A percentile compares a stretch with the other conserved stretches of the same genome.
phyloP scores from a whole-genome alignment of 2,113 vertebrate species.

The Tyrannus savana region DNA sequence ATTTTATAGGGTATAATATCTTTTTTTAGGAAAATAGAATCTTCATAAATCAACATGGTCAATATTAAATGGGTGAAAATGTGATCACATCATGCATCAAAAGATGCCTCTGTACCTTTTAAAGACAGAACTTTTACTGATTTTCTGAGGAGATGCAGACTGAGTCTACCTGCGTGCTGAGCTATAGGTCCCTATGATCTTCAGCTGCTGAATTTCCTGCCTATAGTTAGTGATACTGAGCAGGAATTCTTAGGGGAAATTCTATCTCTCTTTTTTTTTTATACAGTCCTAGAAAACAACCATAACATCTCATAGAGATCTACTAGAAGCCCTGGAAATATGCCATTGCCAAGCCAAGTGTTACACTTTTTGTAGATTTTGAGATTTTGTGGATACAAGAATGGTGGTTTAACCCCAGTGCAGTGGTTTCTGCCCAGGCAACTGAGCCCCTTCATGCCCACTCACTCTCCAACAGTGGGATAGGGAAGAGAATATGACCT shows the following conservation, averaged over 20 bases:
- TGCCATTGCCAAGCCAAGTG: background rate
- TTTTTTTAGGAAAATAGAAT: background rate
- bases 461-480: background rate
- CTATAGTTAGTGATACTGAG: background rate
- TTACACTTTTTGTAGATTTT: background rate
- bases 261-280: background rate
- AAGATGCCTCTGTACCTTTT: background rate
- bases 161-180: background rate
- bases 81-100: background rate
- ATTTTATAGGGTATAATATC: background rate
- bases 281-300: background rate
- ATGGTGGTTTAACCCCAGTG: background rate
- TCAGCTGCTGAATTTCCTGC: background rate
- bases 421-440: background rate
- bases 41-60: background rate
- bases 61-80: background rate
- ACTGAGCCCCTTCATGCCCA: background rate
- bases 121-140: background rate
- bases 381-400: background rate
- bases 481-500: background rate
- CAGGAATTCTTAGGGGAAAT: background rate
- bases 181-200: background rate
- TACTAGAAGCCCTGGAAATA: background rate
- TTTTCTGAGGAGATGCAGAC: background rate
- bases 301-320: background rate